A percentile compares a stretch with the other conserved stretches of the same genome.
These are phyloP conservation scores for Oenanthe melanoleuca DNA, from an alignment of 2,113 vertebrate species.

Conservation along the genomic window DNA sequence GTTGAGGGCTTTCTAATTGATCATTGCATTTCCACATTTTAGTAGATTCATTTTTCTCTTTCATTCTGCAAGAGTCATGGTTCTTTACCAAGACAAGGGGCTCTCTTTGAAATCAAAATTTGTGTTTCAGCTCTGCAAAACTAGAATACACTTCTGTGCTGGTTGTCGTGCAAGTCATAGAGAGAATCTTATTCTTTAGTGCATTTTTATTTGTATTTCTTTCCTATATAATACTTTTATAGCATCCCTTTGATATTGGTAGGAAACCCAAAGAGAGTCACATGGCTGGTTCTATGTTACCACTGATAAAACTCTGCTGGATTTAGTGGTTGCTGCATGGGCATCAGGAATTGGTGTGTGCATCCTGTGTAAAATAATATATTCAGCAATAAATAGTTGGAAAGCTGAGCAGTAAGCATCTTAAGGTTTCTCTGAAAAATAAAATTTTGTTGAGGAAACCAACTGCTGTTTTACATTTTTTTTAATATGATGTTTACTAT, in stretches of 20 bases:
- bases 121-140: not conserved
- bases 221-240: not conserved
- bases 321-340: not conserved
- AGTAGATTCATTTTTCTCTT: not conserved
- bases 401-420: not conserved
- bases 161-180: not conserved
- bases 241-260: not conserved
- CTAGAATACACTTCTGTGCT: not conserved
- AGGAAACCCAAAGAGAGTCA: not conserved
- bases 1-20: not conserved
- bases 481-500: not conserved
- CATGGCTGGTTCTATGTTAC: accelerated
- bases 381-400: not conserved
- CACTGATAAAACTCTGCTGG: not conserved
- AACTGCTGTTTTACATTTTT: not conserved
- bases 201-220: not conserved
- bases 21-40: not conserved
- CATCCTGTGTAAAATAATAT: not conserved
- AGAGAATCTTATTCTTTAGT: not conserved
- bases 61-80: not conserved
- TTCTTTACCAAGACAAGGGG: not conserved
- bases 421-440: not conserved
- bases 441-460: not conserved
- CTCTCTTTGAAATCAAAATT: not conserved
- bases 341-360: not conserved